Conservation (phyloP, 2,888 invertebrate species). For the Oligia latruncula region DNA sequence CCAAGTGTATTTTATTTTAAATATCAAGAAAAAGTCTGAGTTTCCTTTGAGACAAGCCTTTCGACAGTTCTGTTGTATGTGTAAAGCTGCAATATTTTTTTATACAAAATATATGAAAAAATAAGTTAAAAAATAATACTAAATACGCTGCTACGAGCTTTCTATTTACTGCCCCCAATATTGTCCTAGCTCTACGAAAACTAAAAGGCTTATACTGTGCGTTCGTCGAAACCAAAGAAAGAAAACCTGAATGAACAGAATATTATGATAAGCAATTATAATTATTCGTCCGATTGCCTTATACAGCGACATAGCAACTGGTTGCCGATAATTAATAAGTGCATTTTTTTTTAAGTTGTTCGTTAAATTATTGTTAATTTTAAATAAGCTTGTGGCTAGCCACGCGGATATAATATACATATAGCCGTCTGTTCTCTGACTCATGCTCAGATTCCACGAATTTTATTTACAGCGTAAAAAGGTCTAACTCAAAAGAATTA, state of each 20-base stretch:
- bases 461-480: conserved; percentile 31
- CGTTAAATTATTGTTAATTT: conserved; percentile 18
- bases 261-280: not conserved
- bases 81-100: not conserved
- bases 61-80: not conserved
- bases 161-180: not conserved
- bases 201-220: not conserved
- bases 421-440: conserved; percentile 40
- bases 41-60: not conserved
- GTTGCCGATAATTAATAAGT: conserved; percentile 8
- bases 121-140: not conserved
- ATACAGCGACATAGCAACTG: conserved; percentile 1
- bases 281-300: conserved; percentile 16
- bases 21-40: not conserved
- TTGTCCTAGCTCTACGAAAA: not conserved
- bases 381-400: conserved; percentile 33
- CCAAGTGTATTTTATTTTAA: not conserved
- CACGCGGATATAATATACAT: conserved; percentile 38
- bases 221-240: not conserved
- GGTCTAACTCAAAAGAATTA: conserved; percentile 11
- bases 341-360: conserved; percentile 22
- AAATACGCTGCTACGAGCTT: not conserved
- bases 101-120: not conserved
- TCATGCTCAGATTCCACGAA: conserved; percentile 53
- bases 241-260: conserved; percentile 32